Base-by-base conservation (phyloP, 2,113 vertebrate genomes). In the Helogale parvula region DNA sequence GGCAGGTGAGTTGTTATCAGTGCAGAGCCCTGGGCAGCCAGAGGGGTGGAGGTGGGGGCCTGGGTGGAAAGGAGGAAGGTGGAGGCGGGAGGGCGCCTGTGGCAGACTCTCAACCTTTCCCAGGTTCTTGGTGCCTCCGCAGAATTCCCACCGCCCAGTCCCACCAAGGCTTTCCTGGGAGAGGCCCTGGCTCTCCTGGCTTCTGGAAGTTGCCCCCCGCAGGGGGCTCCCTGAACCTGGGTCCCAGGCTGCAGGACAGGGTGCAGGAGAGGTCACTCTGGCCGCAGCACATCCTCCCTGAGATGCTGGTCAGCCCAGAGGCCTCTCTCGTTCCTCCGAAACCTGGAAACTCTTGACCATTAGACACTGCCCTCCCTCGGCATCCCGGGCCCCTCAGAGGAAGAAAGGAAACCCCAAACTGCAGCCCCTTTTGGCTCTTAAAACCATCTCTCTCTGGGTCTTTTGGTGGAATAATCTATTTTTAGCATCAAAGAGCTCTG, bases 401-500 rank as follows among this genome's bases (percentile, higher is more conserved):
- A 77, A 91, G 94, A 84, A 93, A 89, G 84, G 60, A 90, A 83
- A n/a, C 83, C 72, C 77, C 52, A 66, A 69, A 35, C 21, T 11
- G 2, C 45, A 88, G 89, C 17, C 29, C 60, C 25, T 45, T 87
- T 65, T 14, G 65, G 72, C 93, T 69, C 74, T 35, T 82, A 76
- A 90, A 82, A 91, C 3, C 45, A 41, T 69, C 79, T 92, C 87
- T 47, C 86, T 97, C 74, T 41, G 66, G 66, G 54, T 95, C 84
- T 93, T 85, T 54, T 2, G 6, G 88, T 88, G 60, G 63, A 90
- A 92, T 29, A 47, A 77, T 63, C 72, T 66, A 77, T 94, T 96
- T 97, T 94, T 93, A 90, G 68, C 65, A 86, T 95, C 90, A 88
- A 38, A 81, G 84, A 16, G 16, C 13, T 77, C 69, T 72, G 69